phyloP scores from a whole-genome alignment of 53 echinoderm and acorn worm species.

The Arbacia lixula region DNA sequence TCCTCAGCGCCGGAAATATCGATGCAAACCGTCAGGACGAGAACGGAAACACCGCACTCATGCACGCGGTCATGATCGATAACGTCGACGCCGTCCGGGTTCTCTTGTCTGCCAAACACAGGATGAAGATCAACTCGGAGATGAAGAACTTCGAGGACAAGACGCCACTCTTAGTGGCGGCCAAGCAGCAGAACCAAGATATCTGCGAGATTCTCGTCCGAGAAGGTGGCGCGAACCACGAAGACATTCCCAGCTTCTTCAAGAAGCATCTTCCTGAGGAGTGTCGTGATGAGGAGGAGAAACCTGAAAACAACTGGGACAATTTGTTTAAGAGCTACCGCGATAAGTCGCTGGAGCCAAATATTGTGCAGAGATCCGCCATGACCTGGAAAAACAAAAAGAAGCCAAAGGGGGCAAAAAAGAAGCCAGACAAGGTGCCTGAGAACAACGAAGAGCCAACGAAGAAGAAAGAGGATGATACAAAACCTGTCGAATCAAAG shows the following conservation, averaged over 20 bases:
- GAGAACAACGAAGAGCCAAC: too few relatives aligned
- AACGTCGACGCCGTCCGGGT: constrained; percentile 71
- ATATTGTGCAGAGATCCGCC: constrained; percentile 29
- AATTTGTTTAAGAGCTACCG: constrained; percentile 28
- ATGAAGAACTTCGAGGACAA: constrained; percentile 69
- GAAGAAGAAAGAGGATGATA: not conserved
- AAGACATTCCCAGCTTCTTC: constrained; percentile 64
- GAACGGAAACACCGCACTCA: constrained; percentile 83
- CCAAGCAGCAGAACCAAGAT: constrained; percentile 81
- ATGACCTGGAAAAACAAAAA: constrained; percentile 22
- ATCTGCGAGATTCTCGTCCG: constrained; percentile 82
- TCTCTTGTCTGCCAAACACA: constrained; percentile 50
- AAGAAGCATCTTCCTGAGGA: constrained; percentile 75
- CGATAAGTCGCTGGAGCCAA: constrained; percentile 36
- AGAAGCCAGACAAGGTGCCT: constrained; percentile 10
- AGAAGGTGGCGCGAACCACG: constrained; percentile 60
- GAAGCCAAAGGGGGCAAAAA: constrained; percentile 12
- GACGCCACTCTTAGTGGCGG: constrained; percentile 78
- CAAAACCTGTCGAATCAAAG: constrained; percentile 11
- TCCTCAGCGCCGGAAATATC: constrained; percentile 55
- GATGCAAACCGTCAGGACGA: constrained; percentile 87
- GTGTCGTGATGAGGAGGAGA: constrained; percentile 39
- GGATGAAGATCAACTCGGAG: constrained; percentile 58
- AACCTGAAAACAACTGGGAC: constrained; percentile 11
- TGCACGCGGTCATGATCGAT: constrained; percentile 87